phyloP scores from a whole-genome alignment of 2,888 invertebrate genomes.

The Eugnorisma glareosa region DNA sequence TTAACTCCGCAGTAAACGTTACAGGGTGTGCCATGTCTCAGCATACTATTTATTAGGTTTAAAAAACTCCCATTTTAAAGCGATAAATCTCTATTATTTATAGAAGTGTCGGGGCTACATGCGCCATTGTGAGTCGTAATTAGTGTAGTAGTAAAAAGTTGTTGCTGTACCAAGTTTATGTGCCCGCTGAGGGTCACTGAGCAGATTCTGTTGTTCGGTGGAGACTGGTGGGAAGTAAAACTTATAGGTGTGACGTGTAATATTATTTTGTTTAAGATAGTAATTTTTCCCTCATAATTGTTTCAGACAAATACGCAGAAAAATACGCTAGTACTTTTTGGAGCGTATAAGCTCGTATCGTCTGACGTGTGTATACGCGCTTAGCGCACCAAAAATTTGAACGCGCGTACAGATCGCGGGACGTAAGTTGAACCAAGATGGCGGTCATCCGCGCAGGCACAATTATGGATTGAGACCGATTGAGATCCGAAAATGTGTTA shows the following conservation, averaged over 20 bases:
- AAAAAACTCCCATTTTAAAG: slow-evolving; percentile 45
- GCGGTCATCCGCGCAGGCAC: no score
- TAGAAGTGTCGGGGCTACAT: slow-evolving; percentile 31
- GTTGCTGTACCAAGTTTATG: slow-evolving; percentile 36
- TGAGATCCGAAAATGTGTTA: no score
- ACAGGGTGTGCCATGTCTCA: slow-evolving; percentile 45
- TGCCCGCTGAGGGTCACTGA: slow-evolving; percentile 24
- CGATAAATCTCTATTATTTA: slow-evolving; percentile 60
- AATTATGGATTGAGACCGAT: no score
- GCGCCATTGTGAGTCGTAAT: slow-evolving; percentile 43
- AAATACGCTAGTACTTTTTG: neutral
- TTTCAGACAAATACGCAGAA: neutral
- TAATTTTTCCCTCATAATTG: neutral
- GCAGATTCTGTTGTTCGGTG: slow-evolving; percentile 1
- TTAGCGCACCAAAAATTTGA: no score
- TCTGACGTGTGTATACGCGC: no score
- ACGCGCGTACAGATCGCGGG: neutral
- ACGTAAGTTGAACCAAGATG: no score
- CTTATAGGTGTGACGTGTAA: neutral
- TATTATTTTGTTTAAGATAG: neutral
- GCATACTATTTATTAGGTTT: slow-evolving; percentile 31
- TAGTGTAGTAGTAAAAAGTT: slow-evolving; percentile 51
- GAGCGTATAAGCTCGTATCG: no score
- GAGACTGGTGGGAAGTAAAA: neutral
- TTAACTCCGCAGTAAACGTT: slow-evolving; percentile 6